Evolutionary conservation across 2,797 vertebrate species (phyloP).

Genomic region (Pangasius mekongensis): DNA sequence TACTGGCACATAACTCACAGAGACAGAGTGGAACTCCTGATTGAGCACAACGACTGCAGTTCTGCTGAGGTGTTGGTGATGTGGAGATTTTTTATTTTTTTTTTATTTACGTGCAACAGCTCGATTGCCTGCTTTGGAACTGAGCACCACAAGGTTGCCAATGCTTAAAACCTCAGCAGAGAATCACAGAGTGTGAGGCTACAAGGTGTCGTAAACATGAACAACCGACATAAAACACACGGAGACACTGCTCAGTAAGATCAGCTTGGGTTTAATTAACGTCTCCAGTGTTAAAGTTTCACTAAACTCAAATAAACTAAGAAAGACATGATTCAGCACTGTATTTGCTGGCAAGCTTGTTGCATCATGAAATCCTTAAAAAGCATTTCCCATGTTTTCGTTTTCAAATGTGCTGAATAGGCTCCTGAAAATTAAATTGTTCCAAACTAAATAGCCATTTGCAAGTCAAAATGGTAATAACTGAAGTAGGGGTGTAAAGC

Average conservation of each 20-base stretch:
- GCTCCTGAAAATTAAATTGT: not conserved
- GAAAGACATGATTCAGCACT: not conserved
- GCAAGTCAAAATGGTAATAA: not conserved
- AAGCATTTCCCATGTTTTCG: not conserved
- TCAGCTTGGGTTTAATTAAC: not conserved
- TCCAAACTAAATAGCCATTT: not conserved
- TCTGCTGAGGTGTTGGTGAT: slow-evolving; percentile 52
- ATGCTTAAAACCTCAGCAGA: slow-evolving; percentile 9
- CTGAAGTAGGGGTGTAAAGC: not conserved
- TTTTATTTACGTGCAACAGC: slow-evolving; percentile 24
- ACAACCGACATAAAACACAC: not conserved
- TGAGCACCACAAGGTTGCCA: slow-evolving; percentile 39
- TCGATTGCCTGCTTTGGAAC: slow-evolving; percentile 34
- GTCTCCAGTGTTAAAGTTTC: not conserved
- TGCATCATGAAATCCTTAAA: too few relatives aligned
- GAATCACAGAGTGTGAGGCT: slow-evolving; percentile 25
- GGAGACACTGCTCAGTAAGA: not conserved
- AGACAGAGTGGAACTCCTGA: slow-evolving; percentile 44
- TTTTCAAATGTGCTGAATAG: not conserved
- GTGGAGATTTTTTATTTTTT: not conserved
- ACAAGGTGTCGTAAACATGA: not conserved
- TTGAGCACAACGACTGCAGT: slow-evolving; percentile 49
- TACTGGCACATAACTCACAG: slow-evolving; percentile 50
- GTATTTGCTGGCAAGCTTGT: not conserved
- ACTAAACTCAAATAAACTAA: not conserved